Percentiles rank a stretch among this genome's conserved stretches.
phyloP scores from a whole-genome alignment of 2,113 vertebrate genomes.

The Silurus glanis region DNA sequence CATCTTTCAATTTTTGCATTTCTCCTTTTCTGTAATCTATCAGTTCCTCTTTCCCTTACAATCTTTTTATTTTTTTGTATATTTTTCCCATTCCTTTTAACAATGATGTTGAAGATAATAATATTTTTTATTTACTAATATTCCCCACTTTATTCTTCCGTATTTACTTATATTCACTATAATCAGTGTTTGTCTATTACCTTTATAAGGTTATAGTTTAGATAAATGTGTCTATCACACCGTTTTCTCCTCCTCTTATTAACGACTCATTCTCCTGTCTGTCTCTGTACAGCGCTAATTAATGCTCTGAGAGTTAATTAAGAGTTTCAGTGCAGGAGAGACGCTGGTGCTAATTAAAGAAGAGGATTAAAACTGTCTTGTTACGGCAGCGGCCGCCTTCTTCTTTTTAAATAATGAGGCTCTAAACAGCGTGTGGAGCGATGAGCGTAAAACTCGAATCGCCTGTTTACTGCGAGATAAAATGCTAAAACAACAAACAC shows the following conservation, averaged over 20 bases:
- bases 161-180: too few relatives aligned
- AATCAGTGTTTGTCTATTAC: not conserved
- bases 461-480: conserved; percentile 34
- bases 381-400: not conserved
- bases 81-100: not conserved
- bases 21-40: too few relatives aligned
- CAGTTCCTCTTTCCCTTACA: too few relatives aligned
- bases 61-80: too few relatives aligned
- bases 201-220: not conserved
- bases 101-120: too few relatives aligned
- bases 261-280: conserved; percentile 36
- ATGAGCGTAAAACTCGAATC: not conserved
- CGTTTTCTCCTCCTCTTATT: conserved; percentile 37
- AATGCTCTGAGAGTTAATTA: conserved; percentile 47
- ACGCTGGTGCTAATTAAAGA: conserved; percentile 26
- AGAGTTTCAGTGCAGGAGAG: conserved; percentile 44
- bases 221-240: conserved; percentile 33
- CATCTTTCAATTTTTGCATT: too few relatives aligned
- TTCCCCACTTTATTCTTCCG: too few relatives aligned
- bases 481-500: conserved; percentile 17
- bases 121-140: too few relatives aligned
- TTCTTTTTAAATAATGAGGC: conserved; percentile 29
- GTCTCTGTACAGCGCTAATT: conserved; percentile 46
- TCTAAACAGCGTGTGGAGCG: conserved; percentile 2
- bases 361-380: conserved; percentile 26